Conservation (phyloP, 2,113 vertebrate genomes). For the Elanus axillaris region DNA sequence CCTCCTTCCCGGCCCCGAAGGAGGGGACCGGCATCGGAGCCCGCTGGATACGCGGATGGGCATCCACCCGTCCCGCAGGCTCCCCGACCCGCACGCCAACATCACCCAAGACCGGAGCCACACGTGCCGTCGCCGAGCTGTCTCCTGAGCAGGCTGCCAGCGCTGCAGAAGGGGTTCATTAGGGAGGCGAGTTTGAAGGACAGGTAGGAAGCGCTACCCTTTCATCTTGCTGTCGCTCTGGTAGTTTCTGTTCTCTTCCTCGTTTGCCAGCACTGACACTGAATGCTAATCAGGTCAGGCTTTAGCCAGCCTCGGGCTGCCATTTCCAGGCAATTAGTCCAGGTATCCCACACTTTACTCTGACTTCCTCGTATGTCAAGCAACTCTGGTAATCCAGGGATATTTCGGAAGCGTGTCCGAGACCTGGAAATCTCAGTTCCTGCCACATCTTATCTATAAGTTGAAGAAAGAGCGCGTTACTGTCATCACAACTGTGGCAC, state of each 20-base stretch:
- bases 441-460: neutral
- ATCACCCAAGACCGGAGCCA: neutral
- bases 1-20: neutral
- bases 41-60: rapidly evolving
- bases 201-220: neutral
- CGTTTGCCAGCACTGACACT: neutral
- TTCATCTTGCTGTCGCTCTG: neutral
- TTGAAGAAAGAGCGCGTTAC: neutral
- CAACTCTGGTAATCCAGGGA: neutral
- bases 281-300: neutral
- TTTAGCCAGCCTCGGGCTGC: neutral
- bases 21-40: neutral
- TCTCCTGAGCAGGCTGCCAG: neutral
- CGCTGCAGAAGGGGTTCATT: neutral
- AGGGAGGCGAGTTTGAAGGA: neutral
- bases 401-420: neutral
- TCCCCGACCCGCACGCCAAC: rapidly evolving
- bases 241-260: neutral
- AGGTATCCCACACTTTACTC: neutral
- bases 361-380: neutral
- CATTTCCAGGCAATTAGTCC: neutral
- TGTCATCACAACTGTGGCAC: neutral
- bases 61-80: rapidly evolving
- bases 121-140: rapidly evolving
- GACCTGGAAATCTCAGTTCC: neutral